Conservation (phyloP, 1,140 invertebrate species). For the Bombus pascuorum region DNA sequence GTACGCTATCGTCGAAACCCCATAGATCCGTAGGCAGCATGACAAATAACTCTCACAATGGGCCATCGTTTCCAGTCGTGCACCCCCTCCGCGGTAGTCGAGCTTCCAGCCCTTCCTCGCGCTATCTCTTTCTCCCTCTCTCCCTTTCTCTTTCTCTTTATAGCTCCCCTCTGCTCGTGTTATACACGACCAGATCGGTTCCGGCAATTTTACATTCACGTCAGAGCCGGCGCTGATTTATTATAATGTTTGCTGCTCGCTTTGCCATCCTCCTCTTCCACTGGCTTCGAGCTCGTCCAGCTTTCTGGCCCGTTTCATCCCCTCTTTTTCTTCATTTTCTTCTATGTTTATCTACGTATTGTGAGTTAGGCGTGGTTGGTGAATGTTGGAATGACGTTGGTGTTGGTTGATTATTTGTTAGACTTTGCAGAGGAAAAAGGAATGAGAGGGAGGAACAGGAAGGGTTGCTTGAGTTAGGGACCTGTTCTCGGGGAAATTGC, state of each 20-base stretch:
- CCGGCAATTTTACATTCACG: slow-evolving; percentile 81
- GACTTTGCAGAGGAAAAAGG: too few species aligned
- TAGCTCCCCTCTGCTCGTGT: slow-evolving; percentile 65
- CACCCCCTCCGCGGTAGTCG: slow-evolving; percentile 61
- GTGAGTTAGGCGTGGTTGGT: background rate
- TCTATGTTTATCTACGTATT: background rate
- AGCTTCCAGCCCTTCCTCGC: slow-evolving; percentile 58
- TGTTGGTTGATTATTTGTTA: background rate
- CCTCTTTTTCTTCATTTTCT: slow-evolving; percentile 7
- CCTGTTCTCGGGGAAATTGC: background rate
- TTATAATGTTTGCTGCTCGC: slow-evolving; percentile 78
- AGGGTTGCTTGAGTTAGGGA: background rate
- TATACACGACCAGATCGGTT: slow-evolving; percentile 81
- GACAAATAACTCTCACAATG: slow-evolving; percentile 82
- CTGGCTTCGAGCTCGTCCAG: background rate
- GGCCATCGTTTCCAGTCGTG: slow-evolving; percentile 68
- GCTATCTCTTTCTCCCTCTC: background rate
- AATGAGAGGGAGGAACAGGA: too few species aligned
- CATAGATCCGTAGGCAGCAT: slow-evolving; percentile 76
- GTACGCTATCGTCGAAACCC: slow-evolving; percentile 65
- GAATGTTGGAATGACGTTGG: background rate
- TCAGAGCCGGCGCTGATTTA: slow-evolving; percentile 78
- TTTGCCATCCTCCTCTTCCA: slow-evolving; percentile 12
- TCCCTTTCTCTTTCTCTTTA: background rate
- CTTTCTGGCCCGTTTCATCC: background rate